Conservation (phyloP, 1,140 invertebrate genomes). For the Maniola jurtina region DNA sequence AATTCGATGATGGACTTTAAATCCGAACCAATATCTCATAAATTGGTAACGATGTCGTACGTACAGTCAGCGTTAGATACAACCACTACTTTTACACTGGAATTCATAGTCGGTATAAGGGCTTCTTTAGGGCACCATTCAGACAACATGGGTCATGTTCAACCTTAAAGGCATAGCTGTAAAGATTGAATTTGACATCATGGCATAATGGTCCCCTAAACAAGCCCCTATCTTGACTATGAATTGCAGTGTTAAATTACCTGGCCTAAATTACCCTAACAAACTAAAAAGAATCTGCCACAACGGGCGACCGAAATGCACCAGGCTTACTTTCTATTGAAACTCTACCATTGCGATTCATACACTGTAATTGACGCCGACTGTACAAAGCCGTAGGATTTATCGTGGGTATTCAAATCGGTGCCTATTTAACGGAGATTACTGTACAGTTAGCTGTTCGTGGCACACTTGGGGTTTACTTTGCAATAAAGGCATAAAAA, state of each 20-base stretch:
- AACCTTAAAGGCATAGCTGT: too few relatives aligned
- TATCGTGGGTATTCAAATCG: constrained; percentile 30
- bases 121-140: not conserved
- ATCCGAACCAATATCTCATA: constrained; percentile 26
- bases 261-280: too few relatives aligned
- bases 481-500: constrained; percentile 21
- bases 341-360: not conserved
- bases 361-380: not conserved
- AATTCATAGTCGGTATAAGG: not conserved
- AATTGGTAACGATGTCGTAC: constrained; percentile 32
- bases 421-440: constrained; percentile 33
- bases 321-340: too few relatives aligned
- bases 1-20: constrained; percentile 29
- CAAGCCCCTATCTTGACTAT: too few relatives aligned
- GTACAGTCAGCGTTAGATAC: constrained; percentile 19
- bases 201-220: too few relatives aligned
- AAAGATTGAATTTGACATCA: too few relatives aligned
- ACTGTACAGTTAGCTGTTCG: constrained; percentile 28
- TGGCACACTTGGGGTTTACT: constrained; percentile 28
- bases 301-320: too few relatives aligned
- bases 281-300: too few relatives aligned
- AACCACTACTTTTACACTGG: not conserved
- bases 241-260: too few relatives aligned
- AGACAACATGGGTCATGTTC: not conserved
- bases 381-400: constrained; percentile 21